A percentile compares a stretch with the other conserved stretches of the same genome.
Conservation (phyloP, 1,140 invertebrate species). For the Ooceraea biroi region DNA sequence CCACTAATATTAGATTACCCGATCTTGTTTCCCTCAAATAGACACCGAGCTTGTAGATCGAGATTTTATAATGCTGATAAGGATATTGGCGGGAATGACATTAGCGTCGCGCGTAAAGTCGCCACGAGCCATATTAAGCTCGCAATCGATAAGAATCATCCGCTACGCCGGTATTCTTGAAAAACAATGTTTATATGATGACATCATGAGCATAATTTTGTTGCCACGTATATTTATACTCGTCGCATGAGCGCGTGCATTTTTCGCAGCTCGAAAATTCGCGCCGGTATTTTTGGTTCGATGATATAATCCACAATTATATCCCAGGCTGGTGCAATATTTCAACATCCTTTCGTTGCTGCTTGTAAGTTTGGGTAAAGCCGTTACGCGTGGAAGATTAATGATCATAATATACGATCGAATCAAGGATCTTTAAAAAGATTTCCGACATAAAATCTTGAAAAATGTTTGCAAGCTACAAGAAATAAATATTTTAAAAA, state of each 20-base stretch:
- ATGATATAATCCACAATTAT: conserved; percentile 14
- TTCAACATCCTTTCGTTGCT: neutral
- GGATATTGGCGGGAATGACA: too few species aligned
- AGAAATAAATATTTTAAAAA: too few species aligned
- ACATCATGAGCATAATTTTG: too few species aligned
- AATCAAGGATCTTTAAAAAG: neutral
- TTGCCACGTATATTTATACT: neutral
- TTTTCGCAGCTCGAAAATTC: neutral
- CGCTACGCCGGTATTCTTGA: too few species aligned
- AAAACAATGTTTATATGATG: too few species aligned
- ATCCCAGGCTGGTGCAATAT: neutral
- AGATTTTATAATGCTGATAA: too few species aligned
- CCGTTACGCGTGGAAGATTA: neutral
- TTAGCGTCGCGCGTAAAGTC: too few species aligned
- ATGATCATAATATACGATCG: neutral
- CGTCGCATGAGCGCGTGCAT: neutral
- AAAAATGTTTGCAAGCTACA: neutral
- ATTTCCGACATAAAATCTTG: neutral
- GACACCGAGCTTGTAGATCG: too few species aligned
- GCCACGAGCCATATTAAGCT: too few species aligned
- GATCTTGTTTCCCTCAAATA: neutral
- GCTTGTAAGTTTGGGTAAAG: neutral
- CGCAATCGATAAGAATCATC: too few species aligned
- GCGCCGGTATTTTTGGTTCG: neutral
- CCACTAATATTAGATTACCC: neutral